Conservation (phyloP, 2,113 vertebrate genomes). For the Pongo pygmaeus region DNA sequence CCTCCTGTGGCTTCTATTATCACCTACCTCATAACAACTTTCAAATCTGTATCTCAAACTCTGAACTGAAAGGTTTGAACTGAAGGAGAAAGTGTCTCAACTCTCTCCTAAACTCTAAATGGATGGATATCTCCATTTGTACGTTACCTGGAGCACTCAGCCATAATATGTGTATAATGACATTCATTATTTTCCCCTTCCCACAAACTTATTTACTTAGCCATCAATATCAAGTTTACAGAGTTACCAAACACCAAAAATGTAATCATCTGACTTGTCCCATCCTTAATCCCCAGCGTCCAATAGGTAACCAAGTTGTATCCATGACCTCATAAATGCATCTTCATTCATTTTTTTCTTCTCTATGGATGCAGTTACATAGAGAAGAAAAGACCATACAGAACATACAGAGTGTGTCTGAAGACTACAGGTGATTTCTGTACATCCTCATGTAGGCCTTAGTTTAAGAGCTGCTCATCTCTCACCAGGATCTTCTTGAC, state of each 20-base stretch:
- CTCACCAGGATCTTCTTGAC: not conserved
- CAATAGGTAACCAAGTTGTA: not conserved
- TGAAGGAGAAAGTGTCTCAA: not conserved
- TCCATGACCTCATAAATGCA: not conserved
- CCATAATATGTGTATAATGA: not conserved
- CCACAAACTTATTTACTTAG: not conserved
- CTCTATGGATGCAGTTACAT: fast-evolving
- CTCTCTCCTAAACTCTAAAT: not conserved
- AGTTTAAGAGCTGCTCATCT: not conserved
- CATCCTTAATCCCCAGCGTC: not conserved
- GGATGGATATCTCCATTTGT: not conserved
- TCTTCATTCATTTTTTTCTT: not conserved
- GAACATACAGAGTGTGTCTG: too few species aligned
- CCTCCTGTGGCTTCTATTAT: not conserved
- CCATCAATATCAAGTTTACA: not conserved
- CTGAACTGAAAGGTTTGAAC: not conserved
- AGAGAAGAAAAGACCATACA: too few species aligned
- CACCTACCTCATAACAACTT: not conserved
- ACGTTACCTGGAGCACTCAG: not conserved
- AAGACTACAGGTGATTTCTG: too few species aligned
- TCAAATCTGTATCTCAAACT: not conserved
- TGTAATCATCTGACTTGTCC: not conserved
- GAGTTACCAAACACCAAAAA: not conserved
- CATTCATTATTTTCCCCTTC: not conserved
- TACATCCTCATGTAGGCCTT: too few species aligned